Conservation (phyloP, 2,797 vertebrate species). For the Rhinichthys osculus region DNA sequence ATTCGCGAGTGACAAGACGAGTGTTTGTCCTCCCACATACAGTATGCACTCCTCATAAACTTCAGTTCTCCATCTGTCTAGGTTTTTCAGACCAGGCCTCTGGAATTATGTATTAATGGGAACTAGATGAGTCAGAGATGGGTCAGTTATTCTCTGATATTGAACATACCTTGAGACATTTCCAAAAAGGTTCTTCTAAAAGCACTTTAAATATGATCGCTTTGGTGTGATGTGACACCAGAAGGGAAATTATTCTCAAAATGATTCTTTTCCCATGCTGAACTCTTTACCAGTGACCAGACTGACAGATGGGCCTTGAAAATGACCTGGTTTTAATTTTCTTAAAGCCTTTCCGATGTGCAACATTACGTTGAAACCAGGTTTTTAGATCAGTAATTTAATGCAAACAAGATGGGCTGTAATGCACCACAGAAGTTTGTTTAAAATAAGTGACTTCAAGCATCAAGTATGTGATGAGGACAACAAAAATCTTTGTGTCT, state of each 20-base stretch:
- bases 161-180: slow-evolving; percentile 22
- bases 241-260: slow-evolving; percentile 25
- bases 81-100: slow-evolving; percentile 16
- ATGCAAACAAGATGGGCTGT: slow-evolving; percentile 14
- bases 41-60: slow-evolving; percentile 18
- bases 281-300: slow-evolving; percentile 17
- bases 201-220: slow-evolving; percentile 8
- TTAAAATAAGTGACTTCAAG: slow-evolving; percentile 7
- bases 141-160: slow-evolving; percentile 27
- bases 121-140: slow-evolving; percentile 38
- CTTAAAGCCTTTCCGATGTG: slow-evolving; percentile 1
- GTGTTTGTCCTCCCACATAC: slow-evolving; percentile 7
- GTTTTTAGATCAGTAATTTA: slow-evolving; percentile 25
- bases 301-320: slow-evolving; percentile 29
- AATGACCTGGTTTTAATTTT: slow-evolving; percentile 22
- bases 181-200: slow-evolving; percentile 20
- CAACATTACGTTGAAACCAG: not conserved
- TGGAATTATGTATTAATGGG: slow-evolving; percentile 23
- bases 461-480: not conserved
- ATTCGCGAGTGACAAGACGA: not conserved
- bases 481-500: not conserved
- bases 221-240: slow-evolving; percentile 33
- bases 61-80: slow-evolving; percentile 7
- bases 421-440: not conserved
- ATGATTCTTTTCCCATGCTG: slow-evolving; percentile 12